A percentile compares a stretch with the other conserved stretches of the same genome.
Conservation (phyloP, 1,140 invertebrate genomes). For the Drosophila kurseongensis region DNA sequence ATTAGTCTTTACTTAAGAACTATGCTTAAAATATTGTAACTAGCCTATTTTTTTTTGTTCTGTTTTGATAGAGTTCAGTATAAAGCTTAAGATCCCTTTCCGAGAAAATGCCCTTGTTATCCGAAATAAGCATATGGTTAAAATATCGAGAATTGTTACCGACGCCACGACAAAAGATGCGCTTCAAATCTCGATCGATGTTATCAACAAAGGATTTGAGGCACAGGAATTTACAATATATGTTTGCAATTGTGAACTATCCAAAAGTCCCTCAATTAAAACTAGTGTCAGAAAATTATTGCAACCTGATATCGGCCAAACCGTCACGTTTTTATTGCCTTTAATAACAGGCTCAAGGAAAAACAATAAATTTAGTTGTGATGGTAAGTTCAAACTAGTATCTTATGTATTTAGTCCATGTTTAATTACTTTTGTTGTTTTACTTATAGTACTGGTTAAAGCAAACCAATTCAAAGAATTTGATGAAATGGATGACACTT, state of each 20-base stretch:
- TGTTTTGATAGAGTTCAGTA: constrained; percentile 34
- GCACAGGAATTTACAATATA: constrained; percentile 43
- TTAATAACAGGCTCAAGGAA: constrained; percentile 44
- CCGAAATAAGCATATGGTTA: constrained; percentile 29
- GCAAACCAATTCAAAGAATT: not conserved
- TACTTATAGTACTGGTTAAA: constrained; percentile 40
- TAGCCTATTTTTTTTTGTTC: too few relatives aligned
- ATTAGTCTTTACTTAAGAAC: not conserved
- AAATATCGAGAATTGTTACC: constrained; percentile 58
- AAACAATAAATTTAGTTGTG: constrained; percentile 52
- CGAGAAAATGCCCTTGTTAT: constrained; percentile 40
- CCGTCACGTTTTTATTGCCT: constrained; percentile 49
- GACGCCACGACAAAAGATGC: constrained; percentile 71
- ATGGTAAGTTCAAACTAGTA: constrained; percentile 26
- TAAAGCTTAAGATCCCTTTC: constrained; percentile 66
- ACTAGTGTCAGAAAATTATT: constrained; percentile 29
- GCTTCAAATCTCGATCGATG: constrained; percentile 55
- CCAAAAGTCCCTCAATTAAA: constrained; percentile 5
- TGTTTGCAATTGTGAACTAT: constrained; percentile 47
- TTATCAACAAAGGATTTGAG: constrained; percentile 64
- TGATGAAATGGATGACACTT: not conserved
- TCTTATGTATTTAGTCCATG: too few relatives aligned
- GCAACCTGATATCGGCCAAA: constrained; percentile 50
- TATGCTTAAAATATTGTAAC: too few relatives aligned
- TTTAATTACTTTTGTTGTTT: too few relatives aligned